A percentile compares a stretch with the other conserved stretches of the same genome.
Conservation (phyloP, 2,113 vertebrate species). For the Tinamus guttatus region DNA sequence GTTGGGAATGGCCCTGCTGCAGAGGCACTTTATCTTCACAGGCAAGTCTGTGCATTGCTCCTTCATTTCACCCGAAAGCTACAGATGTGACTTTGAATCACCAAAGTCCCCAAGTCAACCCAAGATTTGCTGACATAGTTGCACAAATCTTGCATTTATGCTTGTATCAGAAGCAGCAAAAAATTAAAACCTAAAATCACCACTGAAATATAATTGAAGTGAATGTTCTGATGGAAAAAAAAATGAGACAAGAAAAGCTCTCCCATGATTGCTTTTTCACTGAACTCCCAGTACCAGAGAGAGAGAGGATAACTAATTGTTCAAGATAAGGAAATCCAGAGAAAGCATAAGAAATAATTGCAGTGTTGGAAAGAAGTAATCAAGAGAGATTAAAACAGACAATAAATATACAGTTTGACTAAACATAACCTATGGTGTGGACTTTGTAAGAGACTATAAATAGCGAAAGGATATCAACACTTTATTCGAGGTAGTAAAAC, state of each 20-base stretch:
- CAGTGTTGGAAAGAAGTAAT: background rate
- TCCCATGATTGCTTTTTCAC: background rate
- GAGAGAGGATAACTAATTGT: background rate
- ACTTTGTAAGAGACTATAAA: background rate
- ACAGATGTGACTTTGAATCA: background rate
- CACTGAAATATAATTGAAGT: background rate
- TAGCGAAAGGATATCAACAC: background rate
- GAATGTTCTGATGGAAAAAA: background rate
- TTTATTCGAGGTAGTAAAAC: background rate
- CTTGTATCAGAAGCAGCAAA: background rate
- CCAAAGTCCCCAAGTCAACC: background rate
- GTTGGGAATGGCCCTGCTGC: background rate
- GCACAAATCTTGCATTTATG: background rate
- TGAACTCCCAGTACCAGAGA: background rate
- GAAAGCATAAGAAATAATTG: background rate
- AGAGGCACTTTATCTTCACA: background rate
- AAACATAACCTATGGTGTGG: background rate
- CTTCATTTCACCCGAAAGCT: background rate
- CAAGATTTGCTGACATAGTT: accelerated
- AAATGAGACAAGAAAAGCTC: background rate
- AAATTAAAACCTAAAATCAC: constrained; percentile 26
- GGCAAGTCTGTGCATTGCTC: accelerated
- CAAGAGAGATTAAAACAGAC: background rate
- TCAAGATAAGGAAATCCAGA: background rate
- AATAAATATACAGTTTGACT: background rate